Base-by-base conservation (phyloP, 2,113 vertebrate genomes). In the Pterocles gutturalis region DNA sequence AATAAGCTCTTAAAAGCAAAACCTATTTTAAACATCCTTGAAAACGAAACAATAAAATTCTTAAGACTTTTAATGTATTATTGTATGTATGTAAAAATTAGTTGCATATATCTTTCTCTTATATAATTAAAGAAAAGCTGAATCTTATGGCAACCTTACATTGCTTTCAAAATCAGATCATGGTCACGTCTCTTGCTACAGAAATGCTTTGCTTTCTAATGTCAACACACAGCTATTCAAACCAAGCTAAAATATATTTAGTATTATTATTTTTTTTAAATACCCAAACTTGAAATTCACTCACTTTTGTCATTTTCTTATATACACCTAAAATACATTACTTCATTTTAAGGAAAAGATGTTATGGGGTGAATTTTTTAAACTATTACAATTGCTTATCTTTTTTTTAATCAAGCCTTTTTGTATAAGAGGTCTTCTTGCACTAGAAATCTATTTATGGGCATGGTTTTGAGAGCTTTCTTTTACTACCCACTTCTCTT, bases 261-360 rank as follows among this genome's bases (percentile, higher is more conserved):
- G 3, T 26, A 4, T 25, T 1, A 31, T 14, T 21, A 22, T 17
- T 70, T 78, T 24, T 48, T 2, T 0, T 1, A 14, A 49, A 43
- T 38, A 38, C 38, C 38, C 38, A 48, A 48, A 26, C 24, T 70
- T 58, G 16, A 53, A 67, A 67, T 72, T n/a, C 4, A 45, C 4
- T 64, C 0, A 3, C 48, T 61, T 91, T 69, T 38, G 3, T 43
- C 1, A 10, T 49, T 77, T 89, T 84, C 46, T 16, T 2, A 26
- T 3, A 0, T 15, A 34, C 29, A 31, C 8, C 24, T 83, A 24
- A 79, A 79, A 54, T 9, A 4, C 5, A 8, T 79, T 38, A 13
- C 7, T 84, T 78, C 3, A 28, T 61, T 82, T 79, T 62, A 69
- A 83, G 57, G 11, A 87, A 87, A 60, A 51, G 3, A 4, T 17